Evolutionary conservation across 2,113 vertebrate species (phyloP), one percentile per base, ranked within the genome.

Genomic region (Chionis minor): DNA sequence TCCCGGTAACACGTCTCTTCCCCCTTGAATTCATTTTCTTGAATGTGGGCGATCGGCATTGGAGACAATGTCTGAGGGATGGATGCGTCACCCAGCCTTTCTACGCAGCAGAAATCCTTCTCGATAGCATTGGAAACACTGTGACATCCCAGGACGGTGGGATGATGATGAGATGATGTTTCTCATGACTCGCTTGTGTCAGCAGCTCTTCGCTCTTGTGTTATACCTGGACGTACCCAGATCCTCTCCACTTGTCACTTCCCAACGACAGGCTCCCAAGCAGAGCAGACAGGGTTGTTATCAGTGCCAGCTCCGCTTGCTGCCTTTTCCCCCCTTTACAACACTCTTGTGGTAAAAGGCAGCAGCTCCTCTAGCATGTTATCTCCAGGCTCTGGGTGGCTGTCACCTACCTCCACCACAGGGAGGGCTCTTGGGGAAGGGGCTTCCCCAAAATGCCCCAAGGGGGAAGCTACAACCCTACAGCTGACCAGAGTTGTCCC

Each of bases 41-140:
- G 52, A 27, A 67, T 3, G 94, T 96, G 90, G 93, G 95, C 23
- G 52, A 92, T 81, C 78, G 87, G 61, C 52, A 27, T 8, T 56
- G 81, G 93, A 93, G 90, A 85, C 70, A 40, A 23, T 7, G 23
- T 47, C 70, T 67, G 95, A 92, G 81, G 89, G 89, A 84, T 0
- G 73, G 93, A 74, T 91, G 83, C 23, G 4, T 92, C 95, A 94
- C 69, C 7, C 61, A 70, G 69, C 85, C 70, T 8, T 49, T 73
- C 86, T 7, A 49, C 1, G 10, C 75, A 86, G 88, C 73, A 91
- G 42, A 92, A 91, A 54, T 61, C 77, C 63, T 69, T 24, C 82
- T 69, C 0, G 3, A 35, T 0, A 10, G 62, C 40, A 12, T 4
- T 54, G 58, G 79, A 24, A 90, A 73, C 0, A 12, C 86, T n/a